Evolutionary conservation across 2,888 invertebrate genomes (phyloP), one percentile per base, ranked within the genome.

Genomic region (Chelonus formosanus): DNA sequence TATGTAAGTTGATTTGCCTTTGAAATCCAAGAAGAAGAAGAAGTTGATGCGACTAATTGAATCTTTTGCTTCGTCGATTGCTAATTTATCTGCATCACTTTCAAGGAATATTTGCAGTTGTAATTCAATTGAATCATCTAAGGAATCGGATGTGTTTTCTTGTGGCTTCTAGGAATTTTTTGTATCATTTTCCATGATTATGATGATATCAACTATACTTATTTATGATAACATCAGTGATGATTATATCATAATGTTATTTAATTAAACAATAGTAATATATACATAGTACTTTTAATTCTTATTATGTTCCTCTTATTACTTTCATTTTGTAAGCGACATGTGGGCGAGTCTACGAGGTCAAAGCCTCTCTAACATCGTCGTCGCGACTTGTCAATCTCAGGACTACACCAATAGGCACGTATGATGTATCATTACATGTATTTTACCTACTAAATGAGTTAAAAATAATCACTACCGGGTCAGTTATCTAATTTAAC

Each of bases 311-410:
- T 20, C 20, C 20, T 20, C 20, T 20, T 20, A 20, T 53, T 45
- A 56, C 31, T 54, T 45, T 40, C 40, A 58, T 32, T 44, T 40
- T 45, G 62, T 54, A 43, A 40, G 56, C 32, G 52, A 47, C 40
- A 59, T 58, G 55, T 55, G 63, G 55, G 63, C 63, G 63, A 54
- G 32, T 43, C 50, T 31, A 45, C 7, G 56, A 35, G 63, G 56
- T 63, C 67, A 63, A 63, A 67, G 63, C 58, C 67, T 63, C 54
- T 35, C 55, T 35, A 56, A 58, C 56, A 55, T 65, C 64, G 53
- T 53, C 57, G 32, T 57, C 7, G 55, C 5, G 55, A 36, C 55
- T 55, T 31, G 44, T 57, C 57, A 32, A 57, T 44, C 60, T 60
- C 31, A 32, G 50, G 52, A 59, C 59, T 10, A 60, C 35, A 52